A percentile compares a stretch with the other conserved stretches of the same genome.
These are phyloP conservation scores for Sinonovacula constricta DNA, from an alignment of 1,140 invertebrate genomes.

Conservation along the genomic window DNA sequence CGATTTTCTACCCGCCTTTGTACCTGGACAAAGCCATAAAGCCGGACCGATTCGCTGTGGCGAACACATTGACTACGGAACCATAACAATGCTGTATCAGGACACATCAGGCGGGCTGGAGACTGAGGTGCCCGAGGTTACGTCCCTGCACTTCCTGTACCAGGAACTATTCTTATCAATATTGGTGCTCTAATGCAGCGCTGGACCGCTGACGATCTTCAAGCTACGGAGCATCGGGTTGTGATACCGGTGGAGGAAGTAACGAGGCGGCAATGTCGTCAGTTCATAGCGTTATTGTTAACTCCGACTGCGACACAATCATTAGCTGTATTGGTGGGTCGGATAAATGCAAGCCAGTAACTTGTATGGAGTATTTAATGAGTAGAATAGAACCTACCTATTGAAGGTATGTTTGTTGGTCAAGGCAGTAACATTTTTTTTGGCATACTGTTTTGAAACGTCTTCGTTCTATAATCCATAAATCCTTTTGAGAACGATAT, in stretches of 20 bases:
- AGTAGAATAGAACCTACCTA: too few relatives aligned
- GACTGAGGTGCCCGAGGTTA: constrained; percentile 60
- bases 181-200: constrained; percentile 56
- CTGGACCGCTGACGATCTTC: constrained; percentile 55
- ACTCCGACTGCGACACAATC: constrained; percentile 83
- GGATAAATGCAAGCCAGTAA: constrained; percentile 61
- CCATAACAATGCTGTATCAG: constrained; percentile 86
- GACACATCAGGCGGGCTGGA: constrained; percentile 79
- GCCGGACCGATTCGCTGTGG: constrained; percentile 83
- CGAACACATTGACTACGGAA: constrained; percentile 86
- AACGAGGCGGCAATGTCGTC: constrained; percentile 82
- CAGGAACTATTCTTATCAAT: constrained; percentile 51
- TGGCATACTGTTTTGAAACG: too few relatives aligned
- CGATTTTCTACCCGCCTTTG: constrained; percentile 32
- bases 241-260: constrained; percentile 84
- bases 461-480: too few relatives aligned
- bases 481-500: too few relatives aligned
- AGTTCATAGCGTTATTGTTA: constrained; percentile 88
- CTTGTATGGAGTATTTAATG: constrained; percentile 63
- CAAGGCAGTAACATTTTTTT: too few relatives aligned
- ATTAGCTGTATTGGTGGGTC: constrained; percentile 81
- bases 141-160: constrained; percentile 49
- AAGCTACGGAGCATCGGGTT: constrained; percentile 83
- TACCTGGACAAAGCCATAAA: constrained; percentile 44
- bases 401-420: too few relatives aligned